Conservation (phyloP, 2,888 invertebrate genomes). For the Dolomedes plantarius region DNA sequence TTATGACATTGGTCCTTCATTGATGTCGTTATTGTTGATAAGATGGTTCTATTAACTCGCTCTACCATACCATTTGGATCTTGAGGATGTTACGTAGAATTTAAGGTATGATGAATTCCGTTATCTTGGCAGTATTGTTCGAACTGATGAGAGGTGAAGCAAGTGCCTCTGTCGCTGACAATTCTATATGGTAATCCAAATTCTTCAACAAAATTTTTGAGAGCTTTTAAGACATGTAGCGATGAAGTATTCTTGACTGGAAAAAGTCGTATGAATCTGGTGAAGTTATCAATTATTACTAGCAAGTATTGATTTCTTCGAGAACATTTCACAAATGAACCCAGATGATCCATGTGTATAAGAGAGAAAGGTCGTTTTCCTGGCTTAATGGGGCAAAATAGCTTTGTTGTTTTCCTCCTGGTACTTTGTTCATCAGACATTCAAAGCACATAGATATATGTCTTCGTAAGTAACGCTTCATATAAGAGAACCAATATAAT, state of each 20-base stretch:
- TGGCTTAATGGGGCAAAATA: background rate
- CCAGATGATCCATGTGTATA: slow-evolving; percentile 3
- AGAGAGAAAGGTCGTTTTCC: background rate
- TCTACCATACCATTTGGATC: background rate
- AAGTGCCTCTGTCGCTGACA: no score
- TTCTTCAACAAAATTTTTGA: no score
- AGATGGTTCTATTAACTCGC: background rate
- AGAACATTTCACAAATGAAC: background rate
- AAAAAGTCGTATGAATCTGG: no score
- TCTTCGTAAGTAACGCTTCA: background rate
- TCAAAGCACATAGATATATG: slow-evolving; percentile 4
- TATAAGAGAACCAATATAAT: no score
- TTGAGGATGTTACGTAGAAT: background rate
- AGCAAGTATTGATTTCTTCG: background rate
- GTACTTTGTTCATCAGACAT: background rate
- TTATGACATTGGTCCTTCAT: background rate
- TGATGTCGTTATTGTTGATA: background rate
- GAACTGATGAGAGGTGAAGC: background rate
- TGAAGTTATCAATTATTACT: background rate
- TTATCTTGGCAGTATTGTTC: background rate
- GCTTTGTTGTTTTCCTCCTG: background rate
- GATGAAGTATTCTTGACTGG: no score
- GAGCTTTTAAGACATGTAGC: no score
- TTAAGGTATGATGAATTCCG: background rate
- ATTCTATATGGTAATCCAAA: no score